Percentiles rank a stretch among this genome's conserved stretches.
These are phyloP conservation scores for Trachythela sp. DNA, from an alignment of 64 coral and sea anemone species.

Conservation along the genomic window DNA sequence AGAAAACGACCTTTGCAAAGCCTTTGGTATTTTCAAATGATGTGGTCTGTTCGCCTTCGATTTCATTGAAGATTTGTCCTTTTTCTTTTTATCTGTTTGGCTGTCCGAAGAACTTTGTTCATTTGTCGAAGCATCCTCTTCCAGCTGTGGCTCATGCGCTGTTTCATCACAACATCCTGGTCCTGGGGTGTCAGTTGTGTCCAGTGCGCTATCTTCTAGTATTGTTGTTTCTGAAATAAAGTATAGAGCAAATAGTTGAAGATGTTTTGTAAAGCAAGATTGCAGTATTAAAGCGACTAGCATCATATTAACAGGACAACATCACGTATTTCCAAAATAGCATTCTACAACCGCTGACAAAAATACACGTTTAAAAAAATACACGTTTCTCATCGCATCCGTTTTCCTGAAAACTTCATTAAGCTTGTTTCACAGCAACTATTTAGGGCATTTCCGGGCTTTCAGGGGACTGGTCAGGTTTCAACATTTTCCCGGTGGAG, in stretches of 20 bases:
- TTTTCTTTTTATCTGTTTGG: background rate
- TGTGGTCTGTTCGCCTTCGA: background rate
- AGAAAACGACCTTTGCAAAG: background rate
- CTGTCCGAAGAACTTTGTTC: background rate
- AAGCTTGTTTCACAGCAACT: no score
- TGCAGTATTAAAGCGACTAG: no score
- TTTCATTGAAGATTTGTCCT: background rate
- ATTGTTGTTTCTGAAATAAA: background rate
- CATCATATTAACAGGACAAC: no score
- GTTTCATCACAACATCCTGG: background rate
- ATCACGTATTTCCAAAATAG: no score
- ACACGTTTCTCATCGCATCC: no score
- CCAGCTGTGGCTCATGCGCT: background rate
- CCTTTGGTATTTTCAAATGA: conserved; percentile 11
- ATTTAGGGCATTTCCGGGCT: no score
- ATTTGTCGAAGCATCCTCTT: background rate
- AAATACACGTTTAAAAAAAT: no score
- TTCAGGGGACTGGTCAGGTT: no score
- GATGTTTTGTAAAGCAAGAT: no score
- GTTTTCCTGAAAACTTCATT: no score
- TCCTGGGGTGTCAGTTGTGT: background rate
- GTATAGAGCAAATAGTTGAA: background rate
- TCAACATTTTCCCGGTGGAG: no score
- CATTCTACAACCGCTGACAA: no score
- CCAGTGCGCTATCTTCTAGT: background rate